Percentiles rank a stretch among this genome's conserved stretches.
phyloP scores from a whole-genome alignment of 2,797 vertebrate genomes.

The Notoglanidium macrostoma region DNA sequence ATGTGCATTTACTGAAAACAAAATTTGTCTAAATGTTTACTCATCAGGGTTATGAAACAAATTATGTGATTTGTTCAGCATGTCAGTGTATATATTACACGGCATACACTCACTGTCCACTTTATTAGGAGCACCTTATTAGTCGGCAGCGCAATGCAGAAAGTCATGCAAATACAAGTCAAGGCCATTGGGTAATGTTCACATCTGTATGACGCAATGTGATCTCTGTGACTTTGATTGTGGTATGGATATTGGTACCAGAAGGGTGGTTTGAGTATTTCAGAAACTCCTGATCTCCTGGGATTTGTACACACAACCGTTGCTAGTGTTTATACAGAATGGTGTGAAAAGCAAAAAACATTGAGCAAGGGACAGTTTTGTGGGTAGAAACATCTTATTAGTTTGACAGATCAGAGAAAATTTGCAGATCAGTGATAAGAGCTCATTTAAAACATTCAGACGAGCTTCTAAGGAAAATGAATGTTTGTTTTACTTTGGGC shows the following conservation, averaged over 20 bases:
- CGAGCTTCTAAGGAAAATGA: background rate
- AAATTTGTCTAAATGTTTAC: slow-evolving; percentile 18
- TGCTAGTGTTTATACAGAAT: too few species aligned
- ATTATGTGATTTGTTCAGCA: slow-evolving; percentile 17
- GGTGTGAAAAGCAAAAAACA: too few species aligned
- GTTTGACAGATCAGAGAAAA: background rate
- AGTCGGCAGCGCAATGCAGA: too few species aligned
- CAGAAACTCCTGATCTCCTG: background rate
- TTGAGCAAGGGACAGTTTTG: too few species aligned
- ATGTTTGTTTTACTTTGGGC: background rate
- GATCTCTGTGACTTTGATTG: background rate
- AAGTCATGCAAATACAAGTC: background rate
- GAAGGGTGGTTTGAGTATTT: background rate
- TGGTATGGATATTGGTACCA: background rate
- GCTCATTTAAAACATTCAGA: background rate
- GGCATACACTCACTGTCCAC: background rate
- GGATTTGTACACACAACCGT: background rate
- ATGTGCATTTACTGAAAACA: background rate
- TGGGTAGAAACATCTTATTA: too few species aligned
- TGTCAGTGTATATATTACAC: slow-evolving; percentile 31
- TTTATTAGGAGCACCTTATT: background rate
- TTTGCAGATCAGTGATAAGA: background rate
- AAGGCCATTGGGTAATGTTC: background rate
- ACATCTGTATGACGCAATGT: background rate
- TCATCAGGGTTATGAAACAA: slow-evolving; percentile 9